phyloP scores from a whole-genome alignment of 64 coral and sea anemone species.

The Actinia tenebrosa region DNA sequence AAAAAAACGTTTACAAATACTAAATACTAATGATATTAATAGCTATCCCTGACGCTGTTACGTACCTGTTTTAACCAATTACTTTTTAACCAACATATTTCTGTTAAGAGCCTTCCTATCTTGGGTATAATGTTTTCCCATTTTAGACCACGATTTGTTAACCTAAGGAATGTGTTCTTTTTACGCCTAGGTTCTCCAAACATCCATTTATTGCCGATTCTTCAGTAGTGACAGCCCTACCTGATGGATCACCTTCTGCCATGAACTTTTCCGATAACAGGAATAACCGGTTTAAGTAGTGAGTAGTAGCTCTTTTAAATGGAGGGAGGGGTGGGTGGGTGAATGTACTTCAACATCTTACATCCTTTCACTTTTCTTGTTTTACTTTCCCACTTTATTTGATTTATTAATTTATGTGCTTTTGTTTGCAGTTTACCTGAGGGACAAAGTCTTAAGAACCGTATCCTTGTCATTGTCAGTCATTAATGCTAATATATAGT shows the following conservation, averaged over 20 bases:
- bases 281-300: conserved; percentile 99
- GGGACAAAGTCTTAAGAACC: conserved; percentile 95
- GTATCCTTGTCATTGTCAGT: conserved; percentile 52
- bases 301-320: not conserved
- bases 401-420: not conserved
- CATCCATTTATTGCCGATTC: conserved; percentile 98
- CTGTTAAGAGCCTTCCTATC: too few species aligned
- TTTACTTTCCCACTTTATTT: not conserved
- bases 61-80: too few species aligned
- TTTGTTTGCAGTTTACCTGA: conserved; percentile 61
- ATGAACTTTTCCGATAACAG: conserved; percentile 98
- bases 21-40: too few species aligned
- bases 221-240: conserved; percentile 83
- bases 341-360: not conserved
- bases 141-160: too few species aligned
- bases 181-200: conserved; percentile 82
- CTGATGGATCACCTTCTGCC: conserved; percentile 89
- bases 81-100: too few species aligned
- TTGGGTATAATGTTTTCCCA: too few species aligned
- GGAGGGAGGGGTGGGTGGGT: not conserved
- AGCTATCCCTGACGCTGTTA: too few species aligned
- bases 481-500: not conserved
- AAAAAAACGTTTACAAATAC: not conserved
- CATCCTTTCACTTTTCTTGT: not conserved
- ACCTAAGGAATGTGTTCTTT: not conserved